Evolutionary conservation across 2,888 invertebrate genomes (phyloP).

Genomic region (Andrena hattorfiana): DNA sequence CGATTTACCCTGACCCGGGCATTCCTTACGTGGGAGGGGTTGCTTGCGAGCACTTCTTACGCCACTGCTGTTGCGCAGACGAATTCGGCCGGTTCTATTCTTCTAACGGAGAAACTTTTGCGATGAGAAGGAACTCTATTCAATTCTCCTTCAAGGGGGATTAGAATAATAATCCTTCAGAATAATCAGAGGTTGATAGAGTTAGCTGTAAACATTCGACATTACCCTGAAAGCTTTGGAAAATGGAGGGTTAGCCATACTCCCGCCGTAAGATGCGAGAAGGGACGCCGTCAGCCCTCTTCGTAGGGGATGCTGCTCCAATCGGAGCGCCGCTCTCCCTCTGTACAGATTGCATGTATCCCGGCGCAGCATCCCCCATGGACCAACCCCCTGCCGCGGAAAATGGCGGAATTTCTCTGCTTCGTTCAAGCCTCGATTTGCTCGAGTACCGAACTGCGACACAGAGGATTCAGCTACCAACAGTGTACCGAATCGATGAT

Average conservation of each 20-base stretch:
- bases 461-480: constrained; percentile 1
- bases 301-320: constrained; percentile 38
- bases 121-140: no score
- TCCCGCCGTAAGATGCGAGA: not conserved
- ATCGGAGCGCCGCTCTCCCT: constrained; percentile 21
- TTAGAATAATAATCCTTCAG: no score
- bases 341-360: not conserved
- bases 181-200: not conserved
- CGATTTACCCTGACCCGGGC: not conserved
- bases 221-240: not conserved
- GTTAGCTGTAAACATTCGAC: no score
- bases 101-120: no score
- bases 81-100: no score
- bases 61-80: no score
- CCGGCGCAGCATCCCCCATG: constrained; percentile 72
- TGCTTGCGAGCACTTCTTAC: no score
- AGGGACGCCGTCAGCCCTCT: not conserved
- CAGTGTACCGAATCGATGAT: constrained; percentile 21
- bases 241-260: constrained; percentile 40
- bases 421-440: constrained; percentile 19
- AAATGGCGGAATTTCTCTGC: constrained; percentile 64
- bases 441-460: not conserved
- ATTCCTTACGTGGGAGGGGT: not conserved
- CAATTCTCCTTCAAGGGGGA: no score
- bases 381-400: constrained; percentile 61